Base-by-base conservation (phyloP, 2,113 vertebrate species). In the Pyrgilauda ruficollis region DNA sequence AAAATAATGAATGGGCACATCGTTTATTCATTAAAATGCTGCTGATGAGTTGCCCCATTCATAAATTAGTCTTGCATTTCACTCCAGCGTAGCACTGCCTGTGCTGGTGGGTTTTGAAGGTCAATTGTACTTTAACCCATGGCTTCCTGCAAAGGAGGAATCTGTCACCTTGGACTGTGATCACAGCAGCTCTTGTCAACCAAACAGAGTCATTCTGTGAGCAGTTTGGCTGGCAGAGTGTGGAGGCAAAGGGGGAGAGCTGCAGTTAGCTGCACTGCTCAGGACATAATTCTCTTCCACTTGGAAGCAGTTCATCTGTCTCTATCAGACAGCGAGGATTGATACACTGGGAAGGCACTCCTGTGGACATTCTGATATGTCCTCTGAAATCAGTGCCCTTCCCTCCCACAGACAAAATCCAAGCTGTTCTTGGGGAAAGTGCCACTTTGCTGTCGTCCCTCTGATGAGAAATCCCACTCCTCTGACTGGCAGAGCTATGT, bases 1-100 rank as follows among this genome's bases (percentile, higher is more conserved):
- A 97, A 98, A 97, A 97, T 97, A 98, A 97, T 96, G 97, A 98
- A 97, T 95, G 92, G 89, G 93, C 84, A 94, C 73, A 91, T 94
- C 85, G 55, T 87, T 96, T 96, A 89, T 91, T 98, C 97, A 97
- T 98, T 98, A 97, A 97, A 97, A 98, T 97, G 96, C 95, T 92
- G 94, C 30, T 95, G 84, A 97, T 96, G 83, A 97, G 94, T 92
- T 92, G 64, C 94, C 74, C 93, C 95, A 95, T 90, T 97, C 85
- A 96, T 94, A 97, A 97, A 95, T 97, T 97, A 97, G 86, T 73
- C 41, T 43, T 86, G 67, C 81, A 70, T 91, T 95, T 94, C 80
- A 75, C 94, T 96, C 74, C 77, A 61, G 72, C 7, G 0, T 35
- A 89, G 50, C 74, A 27, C 82, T 89, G 92, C 67, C 50, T 75